Percentiles rank a stretch among this genome's conserved stretches.
phyloP scores from a whole-genome alignment of 2,888 invertebrate genomes.

The Euspilapteryx auroguttella region DNA sequence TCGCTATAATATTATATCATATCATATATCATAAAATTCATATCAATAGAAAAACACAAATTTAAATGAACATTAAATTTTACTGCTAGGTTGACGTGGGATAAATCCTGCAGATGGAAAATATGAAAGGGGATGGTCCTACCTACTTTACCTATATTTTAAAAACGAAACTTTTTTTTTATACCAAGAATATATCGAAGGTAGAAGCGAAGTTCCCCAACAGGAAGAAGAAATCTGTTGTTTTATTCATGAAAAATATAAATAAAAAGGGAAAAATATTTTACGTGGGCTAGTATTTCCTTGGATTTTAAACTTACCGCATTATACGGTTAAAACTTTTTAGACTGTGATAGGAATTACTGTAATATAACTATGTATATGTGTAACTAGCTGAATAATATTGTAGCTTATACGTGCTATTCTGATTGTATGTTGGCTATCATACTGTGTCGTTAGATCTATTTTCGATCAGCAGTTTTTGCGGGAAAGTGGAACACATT shows the following conservation, averaged over 20 bases:
- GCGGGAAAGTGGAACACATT: no score
- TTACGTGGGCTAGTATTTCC: slow-evolving; percentile 13
- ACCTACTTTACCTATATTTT: slow-evolving; percentile 55
- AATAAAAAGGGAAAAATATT: slow-evolving; percentile 41
- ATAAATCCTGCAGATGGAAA: slow-evolving; percentile 51
- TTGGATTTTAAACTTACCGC: neutral
- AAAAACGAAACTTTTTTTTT: slow-evolving; percentile 52
- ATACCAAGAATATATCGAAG: slow-evolving; percentile 58
- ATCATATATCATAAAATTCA: no score
- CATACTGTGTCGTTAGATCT: no score
- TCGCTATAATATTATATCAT: no score
- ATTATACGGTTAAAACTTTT: no score
- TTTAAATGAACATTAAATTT: slow-evolving; percentile 52
- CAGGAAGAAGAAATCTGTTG: slow-evolving; percentile 54
- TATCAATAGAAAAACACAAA: slow-evolving; percentile 27
- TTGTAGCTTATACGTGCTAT: no score
- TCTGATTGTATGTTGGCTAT: no score
- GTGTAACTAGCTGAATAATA: no score
- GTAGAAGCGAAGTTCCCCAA: slow-evolving; percentile 49
- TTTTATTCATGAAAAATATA: slow-evolving; percentile 55
- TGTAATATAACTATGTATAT: no score
- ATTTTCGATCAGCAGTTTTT: no score
- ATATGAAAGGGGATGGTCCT: slow-evolving; percentile 51
- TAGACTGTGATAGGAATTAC: no score
- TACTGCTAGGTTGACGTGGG: slow-evolving; percentile 30